Conservation (phyloP, 92 coral and sea anemone genomes). For the Epizoanthus scotinus region DNA sequence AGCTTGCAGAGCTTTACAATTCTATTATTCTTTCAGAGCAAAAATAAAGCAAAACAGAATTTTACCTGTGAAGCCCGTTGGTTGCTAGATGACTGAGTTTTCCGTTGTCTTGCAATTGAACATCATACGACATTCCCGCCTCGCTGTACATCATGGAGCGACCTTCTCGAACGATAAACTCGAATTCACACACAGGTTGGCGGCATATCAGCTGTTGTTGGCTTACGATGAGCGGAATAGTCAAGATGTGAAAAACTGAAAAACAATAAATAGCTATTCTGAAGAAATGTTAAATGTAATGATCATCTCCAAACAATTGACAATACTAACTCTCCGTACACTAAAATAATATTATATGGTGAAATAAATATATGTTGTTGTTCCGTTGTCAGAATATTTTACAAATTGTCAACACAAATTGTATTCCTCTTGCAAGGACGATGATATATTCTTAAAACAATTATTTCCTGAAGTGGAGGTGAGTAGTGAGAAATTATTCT, state of each 20-base stretch:
- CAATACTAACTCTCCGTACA: too few relatives aligned
- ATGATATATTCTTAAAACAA: too few relatives aligned
- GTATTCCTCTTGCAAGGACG: too few relatives aligned
- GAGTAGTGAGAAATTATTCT: too few relatives aligned
- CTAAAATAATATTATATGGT: too few relatives aligned
- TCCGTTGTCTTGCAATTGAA: constrained; percentile 32
- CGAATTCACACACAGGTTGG: constrained; percentile 28
- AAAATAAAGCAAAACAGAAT: not conserved
- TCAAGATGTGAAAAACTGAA: not conserved
- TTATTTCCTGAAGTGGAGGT: too few relatives aligned
- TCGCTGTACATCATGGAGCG: constrained; percentile 50
- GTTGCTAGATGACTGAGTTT: constrained; percentile 30
- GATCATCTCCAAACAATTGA: too few relatives aligned
- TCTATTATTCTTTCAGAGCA: not conserved
- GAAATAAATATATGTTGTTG: too few relatives aligned
- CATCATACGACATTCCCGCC: constrained; percentile 18
- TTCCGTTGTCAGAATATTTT: too few relatives aligned
- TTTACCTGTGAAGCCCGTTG: constrained; percentile 35
- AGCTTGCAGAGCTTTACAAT: too few relatives aligned
- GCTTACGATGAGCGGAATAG: not conserved
- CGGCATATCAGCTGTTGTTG: constrained; percentile 10
- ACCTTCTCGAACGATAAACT: constrained; percentile 48
- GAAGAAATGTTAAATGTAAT: too few relatives aligned
- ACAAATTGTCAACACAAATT: too few relatives aligned
- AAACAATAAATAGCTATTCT: not conserved